Evolutionary conservation across 2,113 vertebrate species (phyloP).

Genomic region (Archocentrus centrarchus): DNA sequence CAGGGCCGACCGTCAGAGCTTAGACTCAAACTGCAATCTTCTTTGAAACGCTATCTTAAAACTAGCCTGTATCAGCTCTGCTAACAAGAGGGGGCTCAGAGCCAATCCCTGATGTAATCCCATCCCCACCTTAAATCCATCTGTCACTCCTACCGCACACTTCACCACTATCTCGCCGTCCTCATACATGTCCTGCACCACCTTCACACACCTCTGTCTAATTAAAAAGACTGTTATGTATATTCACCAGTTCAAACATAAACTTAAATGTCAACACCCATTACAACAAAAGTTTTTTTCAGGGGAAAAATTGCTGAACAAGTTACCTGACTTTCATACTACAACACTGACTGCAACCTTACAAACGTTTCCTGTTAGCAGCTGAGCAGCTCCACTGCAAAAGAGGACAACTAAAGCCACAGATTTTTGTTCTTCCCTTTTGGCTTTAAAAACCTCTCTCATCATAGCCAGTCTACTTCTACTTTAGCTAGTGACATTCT

Average conservation of each 20-base stretch:
- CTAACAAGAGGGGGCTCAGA: too few species aligned
- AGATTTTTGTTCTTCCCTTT: not conserved
- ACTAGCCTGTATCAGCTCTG: too few species aligned
- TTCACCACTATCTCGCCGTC: not conserved
- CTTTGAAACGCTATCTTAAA: too few species aligned
- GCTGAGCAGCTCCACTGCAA: constrained; percentile 28
- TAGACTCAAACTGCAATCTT: not conserved
- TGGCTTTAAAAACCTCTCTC: not conserved
- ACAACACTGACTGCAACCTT: not conserved
- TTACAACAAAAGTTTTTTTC: not conserved
- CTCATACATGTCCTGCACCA: not conserved
- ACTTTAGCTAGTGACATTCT: constrained; percentile 22
- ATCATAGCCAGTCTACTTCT: not conserved
- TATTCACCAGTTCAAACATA: not conserved
- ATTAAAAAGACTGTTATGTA: not conserved
- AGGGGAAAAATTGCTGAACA: not conserved
- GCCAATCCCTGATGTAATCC: too few species aligned
- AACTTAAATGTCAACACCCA: not conserved
- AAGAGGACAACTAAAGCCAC: constrained; percentile 2
- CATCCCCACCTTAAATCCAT: too few species aligned
- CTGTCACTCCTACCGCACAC: too few species aligned
- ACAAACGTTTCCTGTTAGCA: constrained; percentile 42
- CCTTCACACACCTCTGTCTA: not conserved
- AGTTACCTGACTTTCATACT: not conserved
- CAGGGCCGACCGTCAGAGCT: not conserved